Evolutionary conservation across 2,888 invertebrate genomes (phyloP).

Genomic region (Acanthopleura granulata): DNA sequence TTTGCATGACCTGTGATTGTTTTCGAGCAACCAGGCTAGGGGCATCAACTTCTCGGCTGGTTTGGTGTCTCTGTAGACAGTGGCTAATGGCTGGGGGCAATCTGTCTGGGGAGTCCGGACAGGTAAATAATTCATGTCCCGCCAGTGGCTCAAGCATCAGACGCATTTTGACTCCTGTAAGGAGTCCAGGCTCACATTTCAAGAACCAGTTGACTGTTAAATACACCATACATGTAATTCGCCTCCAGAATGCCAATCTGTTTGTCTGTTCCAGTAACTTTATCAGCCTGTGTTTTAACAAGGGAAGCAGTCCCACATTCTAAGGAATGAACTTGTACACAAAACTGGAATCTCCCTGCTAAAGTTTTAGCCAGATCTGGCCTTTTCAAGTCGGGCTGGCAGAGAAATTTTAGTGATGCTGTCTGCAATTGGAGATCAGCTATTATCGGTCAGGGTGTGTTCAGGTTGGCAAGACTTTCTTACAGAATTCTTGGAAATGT

Average conservation of each 20-base stretch:
- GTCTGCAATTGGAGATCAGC: no score
- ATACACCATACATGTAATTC: constrained; percentile 1
- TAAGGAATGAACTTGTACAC: no score
- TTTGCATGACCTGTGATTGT: constrained; percentile 14
- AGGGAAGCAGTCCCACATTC: no score
- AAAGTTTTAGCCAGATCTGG: no score
- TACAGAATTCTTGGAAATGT: no score
- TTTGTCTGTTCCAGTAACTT: neutral
- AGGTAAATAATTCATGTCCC: neutral
- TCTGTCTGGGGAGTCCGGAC: neutral
- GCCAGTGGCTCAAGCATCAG: neutral
- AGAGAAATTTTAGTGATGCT: no score
- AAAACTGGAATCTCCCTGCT: no score
- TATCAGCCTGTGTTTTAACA: no score
- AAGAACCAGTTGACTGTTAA: constrained; percentile 6
- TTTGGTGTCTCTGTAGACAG: neutral
- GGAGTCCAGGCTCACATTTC: neutral
- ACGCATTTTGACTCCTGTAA: no score
- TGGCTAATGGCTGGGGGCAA: neutral
- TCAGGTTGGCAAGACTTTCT: no score
- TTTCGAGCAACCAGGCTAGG: neutral
- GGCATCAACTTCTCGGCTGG: neutral
- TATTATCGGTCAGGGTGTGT: no score
- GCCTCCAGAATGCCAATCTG: neutral
- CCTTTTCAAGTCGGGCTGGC: no score